These are phyloP conservation scores for Clinocottus analis DNA, from an alignment of 2,113 vertebrate genomes.

Conservation along the genomic window DNA sequence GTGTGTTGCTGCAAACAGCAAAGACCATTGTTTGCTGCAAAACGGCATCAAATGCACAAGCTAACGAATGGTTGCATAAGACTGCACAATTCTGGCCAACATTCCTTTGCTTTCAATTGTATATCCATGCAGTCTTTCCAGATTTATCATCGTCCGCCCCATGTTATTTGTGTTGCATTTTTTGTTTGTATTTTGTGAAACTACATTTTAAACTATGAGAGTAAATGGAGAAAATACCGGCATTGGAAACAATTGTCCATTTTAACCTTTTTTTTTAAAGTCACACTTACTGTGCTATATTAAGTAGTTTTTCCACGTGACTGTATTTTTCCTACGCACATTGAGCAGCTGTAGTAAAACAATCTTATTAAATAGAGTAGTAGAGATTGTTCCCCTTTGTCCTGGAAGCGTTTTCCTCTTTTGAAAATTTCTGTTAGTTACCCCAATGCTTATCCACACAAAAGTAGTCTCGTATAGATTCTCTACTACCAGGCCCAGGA, in stretches of 20 bases:
- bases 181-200: background rate
- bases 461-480: background rate
- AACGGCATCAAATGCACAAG: background rate
- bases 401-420: background rate
- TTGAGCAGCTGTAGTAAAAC: background rate
- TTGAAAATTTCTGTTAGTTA: background rate
- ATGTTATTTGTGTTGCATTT: background rate
- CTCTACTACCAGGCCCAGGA: background rate
- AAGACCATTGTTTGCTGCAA: conserved; percentile 10
- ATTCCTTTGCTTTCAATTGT: background rate
- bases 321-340: background rate
- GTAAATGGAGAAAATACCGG: background rate
- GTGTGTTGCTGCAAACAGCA: conserved; percentile 18
- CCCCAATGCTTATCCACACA: background rate
- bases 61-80: background rate
- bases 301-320: conserved; percentile 1
- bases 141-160: background rate
- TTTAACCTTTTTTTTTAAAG: background rate
- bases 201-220: background rate
- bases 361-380: background rate
- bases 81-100: background rate
- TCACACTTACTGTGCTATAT: background rate
- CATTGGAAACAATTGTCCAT: background rate
- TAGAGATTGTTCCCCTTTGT: background rate
- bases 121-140: background rate